phyloP scores from a whole-genome alignment of 2,797 vertebrate species.

The Myotis daubentonii region DNA sequence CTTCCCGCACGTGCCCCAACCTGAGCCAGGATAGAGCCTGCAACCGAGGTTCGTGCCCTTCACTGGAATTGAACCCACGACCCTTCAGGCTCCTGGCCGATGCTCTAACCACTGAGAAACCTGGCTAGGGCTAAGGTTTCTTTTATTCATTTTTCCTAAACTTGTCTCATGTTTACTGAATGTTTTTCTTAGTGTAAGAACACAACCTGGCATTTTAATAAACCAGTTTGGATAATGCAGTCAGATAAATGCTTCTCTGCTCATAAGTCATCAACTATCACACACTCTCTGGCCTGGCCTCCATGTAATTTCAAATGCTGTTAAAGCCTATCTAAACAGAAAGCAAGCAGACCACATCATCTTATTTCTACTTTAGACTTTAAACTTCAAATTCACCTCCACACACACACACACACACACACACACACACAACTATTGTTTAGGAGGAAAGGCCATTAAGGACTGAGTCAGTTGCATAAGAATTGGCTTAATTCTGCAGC shows the following conservation, averaged over 20 bases:
- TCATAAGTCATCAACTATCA: not conserved
- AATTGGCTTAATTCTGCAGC: slow-evolving; percentile 30
- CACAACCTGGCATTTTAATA: slow-evolving; percentile 68
- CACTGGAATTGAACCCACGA: too few relatives aligned
- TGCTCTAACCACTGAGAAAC: too few relatives aligned
- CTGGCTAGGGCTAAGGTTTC: slow-evolving; percentile 42
- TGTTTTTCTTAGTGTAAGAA: slow-evolving; percentile 68
- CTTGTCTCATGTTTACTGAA: slow-evolving; percentile 67
- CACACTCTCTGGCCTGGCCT: slow-evolving; percentile 19
- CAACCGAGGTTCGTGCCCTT: too few relatives aligned
- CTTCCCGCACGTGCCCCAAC: too few relatives aligned
- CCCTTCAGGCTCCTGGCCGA: too few relatives aligned
- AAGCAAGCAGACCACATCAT: slow-evolving; percentile 47
- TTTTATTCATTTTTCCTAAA: slow-evolving; percentile 77
- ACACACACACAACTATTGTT: not conserved
- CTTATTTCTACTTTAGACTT: slow-evolving; percentile 47
- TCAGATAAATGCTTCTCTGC: slow-evolving; percentile 36
- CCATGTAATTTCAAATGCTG: slow-evolving; percentile 19
- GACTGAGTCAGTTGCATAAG: slow-evolving; percentile 54
- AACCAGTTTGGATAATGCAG: slow-evolving; percentile 40
- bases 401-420: not conserved
- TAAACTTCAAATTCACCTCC: slow-evolving; percentile 50
- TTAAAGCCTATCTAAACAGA: slow-evolving; percentile 41
- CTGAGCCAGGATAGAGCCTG: too few relatives aligned
- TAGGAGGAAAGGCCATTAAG: slow-evolving; percentile 61